Evolutionary conservation across 1,140 invertebrate species (phyloP), one percentile per base, ranked within the genome.

Genomic region (Aphaenogaster floridana): DNA sequence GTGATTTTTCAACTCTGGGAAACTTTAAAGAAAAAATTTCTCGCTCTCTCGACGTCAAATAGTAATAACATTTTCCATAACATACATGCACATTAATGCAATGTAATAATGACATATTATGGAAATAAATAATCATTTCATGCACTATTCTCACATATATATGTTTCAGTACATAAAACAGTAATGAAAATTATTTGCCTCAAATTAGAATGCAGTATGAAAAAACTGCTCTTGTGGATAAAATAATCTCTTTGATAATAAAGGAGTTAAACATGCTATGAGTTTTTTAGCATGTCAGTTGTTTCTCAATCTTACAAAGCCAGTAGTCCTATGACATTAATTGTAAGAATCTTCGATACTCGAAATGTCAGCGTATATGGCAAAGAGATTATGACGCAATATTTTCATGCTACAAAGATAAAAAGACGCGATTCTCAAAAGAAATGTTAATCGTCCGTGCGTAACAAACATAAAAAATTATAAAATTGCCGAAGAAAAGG

Each of bases 401-500:
- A 52, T 54, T 71, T 72, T 52, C 28, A 28, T 3, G 42, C 48
- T 36, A 21, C 6, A 72, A 54, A 52, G 8, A 2, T 54, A 52
- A 72, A 39, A 54, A 72, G 15, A 39, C 8, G 21, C 11, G 21
- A 15, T 50, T 52, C 13, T 72, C 69, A 36, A 52, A 52, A 11
- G 52, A 71, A 71, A 61, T n/a, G n/a, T 59, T 50, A 9, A 9
- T 21, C 21, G 45, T 76, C 54, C 48, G 71, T 76, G 61, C 69
- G 36, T 50, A 34, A 42, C 15, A 8, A 74, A 59, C 74, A 61
- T 86, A 42, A 71, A 57, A 79, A 64, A 66, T 39, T 88, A 57
- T 88, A 86, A 88, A 88, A 74, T 74, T 74, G 54, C 52, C 59
- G 71, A 79, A 88, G 80, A 88, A 88, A 87, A 59, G 13, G 52